Evolutionary conservation across 1,140 invertebrate genomes (phyloP).

Genomic region (Geopemphigus sp.): DNA sequence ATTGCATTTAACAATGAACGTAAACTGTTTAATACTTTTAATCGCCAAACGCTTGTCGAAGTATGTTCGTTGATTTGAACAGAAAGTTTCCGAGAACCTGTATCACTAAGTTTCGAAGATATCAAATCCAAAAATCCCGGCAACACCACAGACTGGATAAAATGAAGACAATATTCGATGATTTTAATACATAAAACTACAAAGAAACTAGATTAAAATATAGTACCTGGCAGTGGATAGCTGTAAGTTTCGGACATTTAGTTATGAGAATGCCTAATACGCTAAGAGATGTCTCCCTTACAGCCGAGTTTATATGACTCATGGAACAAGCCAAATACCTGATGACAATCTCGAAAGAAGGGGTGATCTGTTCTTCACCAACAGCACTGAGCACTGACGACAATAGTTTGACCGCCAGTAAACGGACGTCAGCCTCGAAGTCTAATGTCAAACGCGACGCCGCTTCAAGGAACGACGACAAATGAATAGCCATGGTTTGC

Average conservation of each 20-base stretch:
- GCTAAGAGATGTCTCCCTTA: conserved; percentile 77
- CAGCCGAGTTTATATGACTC: conserved; percentile 76
- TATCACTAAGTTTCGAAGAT: conserved; percentile 65
- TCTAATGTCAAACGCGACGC: conserved; percentile 70
- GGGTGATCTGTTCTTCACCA: conserved; percentile 57
- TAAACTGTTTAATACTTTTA: conserved; percentile 68
- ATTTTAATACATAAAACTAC: background rate
- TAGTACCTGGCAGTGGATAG: conserved; percentile 61
- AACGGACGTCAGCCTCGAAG: conserved; percentile 68
- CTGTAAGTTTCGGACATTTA: conserved; percentile 63
- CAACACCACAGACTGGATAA: conserved; percentile 58
- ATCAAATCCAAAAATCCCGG: conserved; percentile 78
- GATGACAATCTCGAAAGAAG: conserved; percentile 72
- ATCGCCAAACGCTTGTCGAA: conserved; percentile 71
- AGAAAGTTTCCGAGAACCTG: conserved; percentile 63
- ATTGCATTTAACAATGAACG: conserved; percentile 62
- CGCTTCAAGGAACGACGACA: conserved; percentile 68
- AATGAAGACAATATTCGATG: background rate
- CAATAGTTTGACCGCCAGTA: conserved; percentile 67
- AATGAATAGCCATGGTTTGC: conserved; percentile 61
- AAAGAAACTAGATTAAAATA: no score
- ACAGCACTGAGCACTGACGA: conserved; percentile 4
- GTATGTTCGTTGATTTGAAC: conserved; percentile 66
- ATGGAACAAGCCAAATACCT: conserved; percentile 80
- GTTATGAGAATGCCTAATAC: conserved; percentile 71